phyloP scores from a whole-genome alignment of 2,797 vertebrate genomes.

The Scomberomorus guttatus region DNA sequence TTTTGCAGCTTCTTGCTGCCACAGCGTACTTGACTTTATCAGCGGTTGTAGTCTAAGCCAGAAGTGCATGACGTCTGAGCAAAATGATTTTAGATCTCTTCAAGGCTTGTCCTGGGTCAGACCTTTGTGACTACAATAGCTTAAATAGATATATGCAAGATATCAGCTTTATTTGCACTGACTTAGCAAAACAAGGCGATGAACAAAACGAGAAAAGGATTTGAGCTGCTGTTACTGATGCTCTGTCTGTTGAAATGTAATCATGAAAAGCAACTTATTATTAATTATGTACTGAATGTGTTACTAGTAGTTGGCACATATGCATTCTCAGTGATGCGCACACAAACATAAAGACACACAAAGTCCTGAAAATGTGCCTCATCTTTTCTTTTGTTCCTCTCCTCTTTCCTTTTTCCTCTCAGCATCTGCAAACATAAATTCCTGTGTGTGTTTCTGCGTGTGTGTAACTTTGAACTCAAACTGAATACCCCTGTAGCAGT shows the following conservation, averaged over 20 bases:
- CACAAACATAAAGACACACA: not conserved
- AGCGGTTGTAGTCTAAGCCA: constrained; percentile 84
- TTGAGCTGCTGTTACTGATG: constrained; percentile 10
- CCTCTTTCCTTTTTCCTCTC: constrained; percentile 14
- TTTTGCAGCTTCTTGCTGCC: constrained; percentile 70
- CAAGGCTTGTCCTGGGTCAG: constrained; percentile 78
- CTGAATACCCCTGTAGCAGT: constrained; percentile 27
- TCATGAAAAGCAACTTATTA: not conserved
- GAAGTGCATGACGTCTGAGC: constrained; percentile 76
- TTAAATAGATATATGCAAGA: constrained; percentile 48
- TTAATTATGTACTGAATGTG: not conserved
- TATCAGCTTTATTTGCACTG: constrained; percentile 41
- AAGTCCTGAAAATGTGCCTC: not conserved
- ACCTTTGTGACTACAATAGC: constrained; percentile 58
- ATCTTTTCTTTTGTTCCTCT: constrained; percentile 25
- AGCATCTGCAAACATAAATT: constrained; percentile 29
- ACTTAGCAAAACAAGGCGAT: constrained; percentile 37
- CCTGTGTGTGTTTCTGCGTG: constrained; percentile 17
- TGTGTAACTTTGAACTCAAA: constrained; percentile 37
- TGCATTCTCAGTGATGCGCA: not conserved
- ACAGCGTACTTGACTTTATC: constrained; percentile 84
- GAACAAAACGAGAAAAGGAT: constrained; percentile 5
- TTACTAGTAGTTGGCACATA: not conserved
- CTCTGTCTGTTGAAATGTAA: constrained; percentile 7
- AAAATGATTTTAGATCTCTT: constrained; percentile 79